phyloP scores from a whole-genome alignment of 1,140 invertebrate genomes.

The Drosophila orena region DNA sequence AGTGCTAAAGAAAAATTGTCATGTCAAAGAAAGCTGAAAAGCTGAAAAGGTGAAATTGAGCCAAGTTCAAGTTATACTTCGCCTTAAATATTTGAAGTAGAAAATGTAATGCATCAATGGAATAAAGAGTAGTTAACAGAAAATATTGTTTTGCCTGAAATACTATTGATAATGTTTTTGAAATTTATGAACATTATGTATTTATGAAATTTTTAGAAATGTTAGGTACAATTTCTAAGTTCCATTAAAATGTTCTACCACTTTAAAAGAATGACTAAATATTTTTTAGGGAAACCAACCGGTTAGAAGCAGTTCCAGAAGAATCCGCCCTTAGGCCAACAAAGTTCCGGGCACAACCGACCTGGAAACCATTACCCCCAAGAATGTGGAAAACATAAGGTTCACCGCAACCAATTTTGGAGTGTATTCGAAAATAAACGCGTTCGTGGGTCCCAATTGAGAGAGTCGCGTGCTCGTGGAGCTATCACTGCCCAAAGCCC shows the following conservation, averaged over 20 bases:
- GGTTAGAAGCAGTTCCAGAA: neutral
- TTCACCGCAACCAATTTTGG: conserved; percentile 10
- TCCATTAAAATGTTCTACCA: too few species aligned
- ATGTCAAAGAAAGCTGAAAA: neutral
- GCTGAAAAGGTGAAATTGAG: neutral
- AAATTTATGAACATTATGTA: too few species aligned
- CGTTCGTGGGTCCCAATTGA: conserved; percentile 46
- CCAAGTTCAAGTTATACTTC: neutral
- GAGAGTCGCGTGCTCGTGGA: conserved; percentile 28
- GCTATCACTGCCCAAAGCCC: conserved; percentile 6
- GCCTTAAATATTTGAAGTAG: too few species aligned
- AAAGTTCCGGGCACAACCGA: conserved; percentile 6
- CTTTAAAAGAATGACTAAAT: neutral
- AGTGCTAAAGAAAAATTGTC: neutral
- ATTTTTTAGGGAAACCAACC: neutral
- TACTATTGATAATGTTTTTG: too few species aligned
- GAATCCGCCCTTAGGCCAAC: neutral
- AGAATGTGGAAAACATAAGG: conserved; percentile 53
- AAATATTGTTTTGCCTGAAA: too few species aligned
- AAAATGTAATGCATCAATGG: too few species aligned
- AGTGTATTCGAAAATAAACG: conserved; percentile 29
- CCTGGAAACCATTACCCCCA: conserved; percentile 9
- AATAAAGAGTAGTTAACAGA: too few species aligned
- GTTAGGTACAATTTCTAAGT: too few species aligned
- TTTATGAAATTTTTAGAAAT: too few species aligned